Evolutionary conservation across 1,140 invertebrate genomes (phyloP), one percentile per base, ranked within the genome.

Genomic region (Drosophila lowei): DNA sequence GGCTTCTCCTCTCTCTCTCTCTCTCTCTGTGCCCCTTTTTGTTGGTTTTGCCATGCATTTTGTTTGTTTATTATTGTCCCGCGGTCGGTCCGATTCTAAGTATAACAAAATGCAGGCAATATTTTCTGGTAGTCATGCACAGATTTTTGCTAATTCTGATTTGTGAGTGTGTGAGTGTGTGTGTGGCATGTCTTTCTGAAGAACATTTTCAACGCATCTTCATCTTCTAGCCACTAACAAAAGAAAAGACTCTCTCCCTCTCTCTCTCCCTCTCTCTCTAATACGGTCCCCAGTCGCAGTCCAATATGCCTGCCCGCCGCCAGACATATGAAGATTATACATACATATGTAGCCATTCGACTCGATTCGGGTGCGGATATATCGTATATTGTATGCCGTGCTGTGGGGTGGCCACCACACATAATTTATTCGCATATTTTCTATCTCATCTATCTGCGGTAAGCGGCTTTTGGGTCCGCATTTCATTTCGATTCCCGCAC

Each of bases 361-460:
- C 34, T 38, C 11, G 34, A 13, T 11, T 55, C 25, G 28, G 42
- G 48, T 49, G 48, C 49, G 42, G 9, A 7, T 47, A 30, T 48
- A 13, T 38, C 41, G 2, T 55, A 23, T 50, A 21, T n/a, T 41
- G 43, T 64, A 25, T 73, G 70, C 55, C 70, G 30, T 52, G 50
- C 62, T 50, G 21, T 2, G 21, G 21, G 21, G 21, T 25, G 23
- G 23, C 46, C 15, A 11, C 47, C 52, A 72, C 59, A 74, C 60
- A 74, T 65, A 58, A 74, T 74, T 74, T 58, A 58, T 73, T 73
- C 70, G 70, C 71, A 73, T 73, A 73, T 73, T 54, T 73, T 74
- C 47, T 54, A 42, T 57, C 53, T 73, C 34, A 38, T 38, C 34
- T 38, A 13, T 13, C 71, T 41, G 63, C 38, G 41, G 46, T 63